phyloP scores from a whole-genome alignment of 1,140 invertebrate species.

The Argopecten irradians region DNA sequence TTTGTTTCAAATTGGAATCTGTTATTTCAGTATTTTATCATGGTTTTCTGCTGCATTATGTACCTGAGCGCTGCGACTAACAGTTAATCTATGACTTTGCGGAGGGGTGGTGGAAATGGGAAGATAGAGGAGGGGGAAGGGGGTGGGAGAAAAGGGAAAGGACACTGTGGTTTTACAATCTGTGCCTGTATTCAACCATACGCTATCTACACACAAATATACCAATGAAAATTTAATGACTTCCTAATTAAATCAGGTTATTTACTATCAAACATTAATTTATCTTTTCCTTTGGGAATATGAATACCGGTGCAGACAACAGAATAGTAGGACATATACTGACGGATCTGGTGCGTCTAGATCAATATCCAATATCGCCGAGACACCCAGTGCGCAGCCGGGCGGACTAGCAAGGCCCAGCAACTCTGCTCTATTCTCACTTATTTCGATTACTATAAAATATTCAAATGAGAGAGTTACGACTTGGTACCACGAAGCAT shows the following conservation, averaged over 20 bases:
- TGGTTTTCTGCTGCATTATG: background rate
- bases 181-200: background rate
- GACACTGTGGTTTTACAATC: background rate
- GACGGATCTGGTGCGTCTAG: background rate
- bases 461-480: slow-evolving; percentile 22
- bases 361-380: background rate
- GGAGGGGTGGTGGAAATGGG: too few species aligned
- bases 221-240: background rate
- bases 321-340: background rate
- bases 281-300: background rate
- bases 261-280: slow-evolving; percentile 19
- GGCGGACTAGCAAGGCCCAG: slow-evolving; percentile 2
- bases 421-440: background rate
- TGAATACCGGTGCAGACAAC: background rate
- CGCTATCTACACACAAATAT: background rate
- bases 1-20: background rate
- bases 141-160: background rate
- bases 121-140: background rate
- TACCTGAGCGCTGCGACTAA: background rate
- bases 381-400: background rate
- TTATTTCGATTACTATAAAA: slow-evolving; percentile 13
- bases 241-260: slow-evolving; percentile 9
- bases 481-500: slow-evolving; percentile 7
- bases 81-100: background rate
- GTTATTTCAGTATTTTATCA: background rate